phyloP scores from a whole-genome alignment of 2,113 vertebrate species.

The Gorsachius goisagi region DNA sequence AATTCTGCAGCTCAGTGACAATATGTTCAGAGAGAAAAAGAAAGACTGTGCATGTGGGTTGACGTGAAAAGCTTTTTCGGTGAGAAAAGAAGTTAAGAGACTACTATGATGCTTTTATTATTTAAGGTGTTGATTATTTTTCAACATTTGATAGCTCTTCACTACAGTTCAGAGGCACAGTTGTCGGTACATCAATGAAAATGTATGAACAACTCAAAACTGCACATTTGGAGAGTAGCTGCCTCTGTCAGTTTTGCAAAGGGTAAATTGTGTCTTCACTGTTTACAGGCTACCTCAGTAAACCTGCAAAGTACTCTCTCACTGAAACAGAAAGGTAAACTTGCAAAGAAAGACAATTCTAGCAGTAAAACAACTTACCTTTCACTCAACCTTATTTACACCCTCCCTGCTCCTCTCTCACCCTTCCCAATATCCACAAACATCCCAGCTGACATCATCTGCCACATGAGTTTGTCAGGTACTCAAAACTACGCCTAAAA shows the following conservation, averaged over 20 bases:
- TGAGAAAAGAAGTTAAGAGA: not conserved
- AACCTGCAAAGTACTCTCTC: not conserved
- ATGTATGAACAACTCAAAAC: not conserved
- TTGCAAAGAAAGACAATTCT: not conserved
- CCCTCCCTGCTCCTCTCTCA: not conserved
- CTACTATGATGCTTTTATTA: not conserved
- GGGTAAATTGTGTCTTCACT: not conserved
- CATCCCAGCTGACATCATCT: not conserved
- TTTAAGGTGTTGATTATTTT: not conserved
- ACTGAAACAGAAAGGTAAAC: not conserved
- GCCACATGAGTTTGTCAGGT: not conserved
- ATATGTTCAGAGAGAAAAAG: not conserved
- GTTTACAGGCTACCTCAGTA: not conserved
- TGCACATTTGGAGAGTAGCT: not conserved
- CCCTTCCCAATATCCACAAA: not conserved
- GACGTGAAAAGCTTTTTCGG: not conserved
- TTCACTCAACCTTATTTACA: not conserved
- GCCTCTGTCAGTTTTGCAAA: not conserved
- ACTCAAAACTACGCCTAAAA: not conserved
- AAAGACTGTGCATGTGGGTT: not conserved
- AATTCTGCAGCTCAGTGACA: not conserved
- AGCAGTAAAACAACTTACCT: not conserved
- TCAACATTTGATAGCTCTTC: not conserved
- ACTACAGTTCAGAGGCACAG: rapidly evolving
- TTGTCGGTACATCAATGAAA: not conserved